A percentile compares a stretch with the other conserved stretches of the same genome.
Conservation (phyloP, 2,113 vertebrate species). For the Macrotis lagotis region DNA sequence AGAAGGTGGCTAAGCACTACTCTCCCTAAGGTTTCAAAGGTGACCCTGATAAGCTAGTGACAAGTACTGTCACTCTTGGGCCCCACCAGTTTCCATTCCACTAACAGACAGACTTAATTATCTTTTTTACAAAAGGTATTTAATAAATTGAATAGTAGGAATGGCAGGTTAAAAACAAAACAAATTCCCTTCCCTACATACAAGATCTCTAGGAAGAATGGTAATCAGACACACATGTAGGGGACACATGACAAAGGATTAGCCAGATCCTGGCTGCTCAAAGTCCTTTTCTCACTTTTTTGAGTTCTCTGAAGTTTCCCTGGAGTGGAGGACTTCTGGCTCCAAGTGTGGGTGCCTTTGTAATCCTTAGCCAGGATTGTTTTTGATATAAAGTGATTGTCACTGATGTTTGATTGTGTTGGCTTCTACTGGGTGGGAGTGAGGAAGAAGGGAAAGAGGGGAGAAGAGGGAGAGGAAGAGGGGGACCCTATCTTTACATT, state of each 20-base stretch:
- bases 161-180: too few relatives aligned
- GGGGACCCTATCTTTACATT: background rate
- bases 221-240: background rate
- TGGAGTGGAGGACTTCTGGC: background rate
- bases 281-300: too few relatives aligned
- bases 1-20: background rate
- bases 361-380: too few relatives aligned
- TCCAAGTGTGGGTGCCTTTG: background rate
- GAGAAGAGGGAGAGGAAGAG: background rate
- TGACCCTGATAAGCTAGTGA: background rate
- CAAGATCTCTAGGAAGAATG: background rate
- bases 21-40: background rate
- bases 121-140: background rate
- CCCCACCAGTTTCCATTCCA: background rate
- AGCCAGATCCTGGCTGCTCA: too few relatives aligned
- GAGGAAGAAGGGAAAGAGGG: background rate
- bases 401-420: background rate
- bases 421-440: background rate
- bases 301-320: background rate
- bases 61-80: background rate
- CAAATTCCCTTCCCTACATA: background rate
- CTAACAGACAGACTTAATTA: background rate
- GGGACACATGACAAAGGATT: too few relatives aligned
- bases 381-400: too few relatives aligned
- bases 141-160: background rate